Evolutionary conservation across 2,113 vertebrate genomes (phyloP).

Genomic region (Abramis brama): DNA sequence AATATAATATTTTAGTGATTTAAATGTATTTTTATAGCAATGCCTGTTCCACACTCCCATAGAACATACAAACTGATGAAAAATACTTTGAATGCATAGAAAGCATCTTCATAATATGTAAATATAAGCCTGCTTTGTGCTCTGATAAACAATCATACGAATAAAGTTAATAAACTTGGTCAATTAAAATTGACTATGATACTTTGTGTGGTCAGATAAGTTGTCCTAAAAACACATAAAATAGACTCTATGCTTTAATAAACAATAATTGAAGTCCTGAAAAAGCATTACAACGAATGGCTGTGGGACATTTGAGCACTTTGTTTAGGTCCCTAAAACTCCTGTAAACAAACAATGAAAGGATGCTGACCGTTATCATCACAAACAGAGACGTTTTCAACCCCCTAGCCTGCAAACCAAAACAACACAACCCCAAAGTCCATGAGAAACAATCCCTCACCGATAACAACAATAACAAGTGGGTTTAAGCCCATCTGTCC

Average conservation of each 20-base stretch:
- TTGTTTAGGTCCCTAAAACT: slow-evolving; percentile 17
- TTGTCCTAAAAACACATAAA: neutral
- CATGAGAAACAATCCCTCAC: slow-evolving; percentile 60
- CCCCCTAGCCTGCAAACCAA: neutral
- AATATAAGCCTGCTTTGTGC: too few species aligned
- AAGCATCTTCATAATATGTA: neutral
- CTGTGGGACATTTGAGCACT: neutral
- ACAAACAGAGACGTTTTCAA: neutral
- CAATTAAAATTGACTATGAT: neutral
- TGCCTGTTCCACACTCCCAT: neutral
- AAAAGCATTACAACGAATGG: neutral
- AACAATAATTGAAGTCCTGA: neutral
- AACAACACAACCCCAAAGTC: slow-evolving; percentile 4
- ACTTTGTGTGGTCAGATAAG: neutral
- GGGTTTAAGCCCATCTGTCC: slow-evolving; percentile 51
- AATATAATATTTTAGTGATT: neutral
- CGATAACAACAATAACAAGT: slow-evolving; percentile 56
- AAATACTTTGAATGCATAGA: neutral
- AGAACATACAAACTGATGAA: neutral
- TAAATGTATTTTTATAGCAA: neutral
- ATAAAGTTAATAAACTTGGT: neutral
- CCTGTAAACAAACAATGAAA: slow-evolving; percentile 32
- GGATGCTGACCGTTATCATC: slow-evolving; percentile 16
- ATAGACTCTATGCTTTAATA: neutral
- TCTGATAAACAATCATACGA: neutral